Evolutionary conservation across 2,797 vertebrate genomes (phyloP).

Genomic region (Moxostoma hubbsi): DNA sequence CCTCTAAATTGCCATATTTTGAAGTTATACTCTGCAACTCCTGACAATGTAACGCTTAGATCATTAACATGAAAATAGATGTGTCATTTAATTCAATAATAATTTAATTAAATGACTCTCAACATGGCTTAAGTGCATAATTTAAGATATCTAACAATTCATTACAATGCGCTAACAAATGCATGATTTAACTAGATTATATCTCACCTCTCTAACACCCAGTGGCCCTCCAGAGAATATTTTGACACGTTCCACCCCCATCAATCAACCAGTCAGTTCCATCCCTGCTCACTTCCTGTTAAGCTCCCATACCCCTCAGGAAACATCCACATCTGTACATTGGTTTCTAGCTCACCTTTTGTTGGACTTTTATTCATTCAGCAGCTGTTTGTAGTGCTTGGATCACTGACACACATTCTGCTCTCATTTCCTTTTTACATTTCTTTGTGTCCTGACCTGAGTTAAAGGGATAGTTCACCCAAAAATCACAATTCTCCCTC

Average conservation of each 20-base stretch:
- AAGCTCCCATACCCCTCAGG: constrained; percentile 68
- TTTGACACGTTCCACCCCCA: constrained; percentile 63
- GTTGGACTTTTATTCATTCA: constrained; percentile 70
- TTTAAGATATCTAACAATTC: neutral
- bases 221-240: constrained; percentile 69
- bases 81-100: no score
- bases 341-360: constrained; percentile 66
- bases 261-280: constrained; percentile 61
- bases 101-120: no score
- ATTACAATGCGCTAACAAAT: constrained; percentile 7
- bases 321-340: constrained; percentile 79
- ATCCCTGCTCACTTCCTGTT: constrained; percentile 55
- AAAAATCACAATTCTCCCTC: no score
- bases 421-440: constrained; percentile 42
- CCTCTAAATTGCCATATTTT: no score
- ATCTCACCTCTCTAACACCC: constrained; percentile 4
- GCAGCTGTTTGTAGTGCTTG: constrained; percentile 56
- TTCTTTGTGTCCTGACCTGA: constrained; percentile 40
- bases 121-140: no score
- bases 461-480: constrained; percentile 35
- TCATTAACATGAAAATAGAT: neutral
- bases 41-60: neutral
- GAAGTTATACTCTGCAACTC: no score
- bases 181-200: constrained; percentile 20
- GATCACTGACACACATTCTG: constrained; percentile 61